phyloP scores from a whole-genome alignment of 1,140 invertebrate species.

The Adelges cooleyi region DNA sequence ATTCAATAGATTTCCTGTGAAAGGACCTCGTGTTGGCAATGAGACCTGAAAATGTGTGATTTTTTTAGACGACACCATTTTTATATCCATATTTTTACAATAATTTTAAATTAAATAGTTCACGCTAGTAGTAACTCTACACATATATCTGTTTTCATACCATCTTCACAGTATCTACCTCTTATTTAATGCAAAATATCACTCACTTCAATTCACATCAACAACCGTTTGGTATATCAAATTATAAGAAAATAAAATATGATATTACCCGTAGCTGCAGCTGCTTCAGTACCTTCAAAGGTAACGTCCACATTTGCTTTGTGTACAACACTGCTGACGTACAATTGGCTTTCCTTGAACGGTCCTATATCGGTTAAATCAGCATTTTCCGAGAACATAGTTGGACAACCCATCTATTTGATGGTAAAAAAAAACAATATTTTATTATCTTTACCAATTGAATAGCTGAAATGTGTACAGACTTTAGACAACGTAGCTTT shows the following conservation, averaged over 20 bases:
- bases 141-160: too few relatives aligned
- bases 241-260: too few relatives aligned
- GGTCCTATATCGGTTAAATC: neutral
- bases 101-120: neutral
- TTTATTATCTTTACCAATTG: neutral
- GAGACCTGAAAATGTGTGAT: too few relatives aligned
- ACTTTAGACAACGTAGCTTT: neutral
- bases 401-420: conserved; percentile 13
- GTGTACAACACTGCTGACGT: conserved; percentile 46
- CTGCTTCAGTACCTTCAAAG: conserved; percentile 55
- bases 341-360: conserved; percentile 33
- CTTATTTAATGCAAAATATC: neutral
- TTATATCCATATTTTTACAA: too few relatives aligned
- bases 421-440: neutral
- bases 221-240: too few relatives aligned
- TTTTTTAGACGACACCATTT: too few relatives aligned
- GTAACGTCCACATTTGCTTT: conserved; percentile 55
- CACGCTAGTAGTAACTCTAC: too few relatives aligned
- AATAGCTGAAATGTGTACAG: neutral
- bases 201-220: neutral
- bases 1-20: too few relatives aligned
- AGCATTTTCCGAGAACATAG: neutral
- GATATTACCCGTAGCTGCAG: conserved; percentile 45
- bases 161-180: neutral
- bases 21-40: too few relatives aligned